These are phyloP conservation scores for Parnassius glacialis DNA, from an alignment of 2,888 invertebrate species.

Conservation along the genomic window DNA sequence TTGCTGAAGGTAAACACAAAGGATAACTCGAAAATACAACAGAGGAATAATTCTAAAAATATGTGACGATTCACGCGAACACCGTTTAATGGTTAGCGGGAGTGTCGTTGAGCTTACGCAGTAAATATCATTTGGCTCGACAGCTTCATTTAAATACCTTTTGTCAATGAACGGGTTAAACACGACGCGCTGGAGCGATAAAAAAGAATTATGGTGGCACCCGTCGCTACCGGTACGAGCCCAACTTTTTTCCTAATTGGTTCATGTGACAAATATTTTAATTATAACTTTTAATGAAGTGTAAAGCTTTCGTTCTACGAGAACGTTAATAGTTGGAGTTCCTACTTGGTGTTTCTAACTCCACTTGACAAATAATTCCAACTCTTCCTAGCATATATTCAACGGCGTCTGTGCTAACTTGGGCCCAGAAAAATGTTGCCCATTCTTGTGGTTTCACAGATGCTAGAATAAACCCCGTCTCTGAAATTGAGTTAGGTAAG, in stretches of 20 bases:
- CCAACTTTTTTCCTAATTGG: slow-evolving; percentile 62
- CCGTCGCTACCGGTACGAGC: slow-evolving; percentile 54
- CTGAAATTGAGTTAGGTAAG: too few species aligned
- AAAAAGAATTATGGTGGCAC: slow-evolving; percentile 74
- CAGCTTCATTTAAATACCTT: slow-evolving; percentile 81
- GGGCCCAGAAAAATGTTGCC: too few species aligned
- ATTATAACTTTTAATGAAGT: slow-evolving; percentile 47
- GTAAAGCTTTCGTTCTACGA: slow-evolving; percentile 18
- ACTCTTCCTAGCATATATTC: too few species aligned
- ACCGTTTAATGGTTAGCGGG: slow-evolving; percentile 55
- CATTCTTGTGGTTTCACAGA: too few species aligned
- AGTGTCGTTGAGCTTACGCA: slow-evolving; percentile 60
- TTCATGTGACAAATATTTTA: slow-evolving; percentile 72
- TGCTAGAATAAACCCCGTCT: too few species aligned
- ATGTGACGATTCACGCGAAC: slow-evolving; percentile 49
- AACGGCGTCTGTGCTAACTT: too few species aligned
- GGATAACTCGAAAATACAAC: slow-evolving; percentile 3
- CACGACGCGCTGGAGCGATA: slow-evolving; percentile 62
- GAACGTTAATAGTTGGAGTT: background rate
- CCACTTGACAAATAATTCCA: too few species aligned
- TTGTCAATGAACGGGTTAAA: slow-evolving; percentile 80
- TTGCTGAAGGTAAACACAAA: slow-evolving; percentile 2
- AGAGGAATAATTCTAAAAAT: slow-evolving; percentile 37
- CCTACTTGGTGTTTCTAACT: too few species aligned
- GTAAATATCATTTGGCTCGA: slow-evolving; percentile 72